A percentile compares a stretch with the other conserved stretches of the same genome.
Evolutionary conservation across 2,888 invertebrate genomes (phyloP).

Genomic region (Suillia variegata): DNA sequence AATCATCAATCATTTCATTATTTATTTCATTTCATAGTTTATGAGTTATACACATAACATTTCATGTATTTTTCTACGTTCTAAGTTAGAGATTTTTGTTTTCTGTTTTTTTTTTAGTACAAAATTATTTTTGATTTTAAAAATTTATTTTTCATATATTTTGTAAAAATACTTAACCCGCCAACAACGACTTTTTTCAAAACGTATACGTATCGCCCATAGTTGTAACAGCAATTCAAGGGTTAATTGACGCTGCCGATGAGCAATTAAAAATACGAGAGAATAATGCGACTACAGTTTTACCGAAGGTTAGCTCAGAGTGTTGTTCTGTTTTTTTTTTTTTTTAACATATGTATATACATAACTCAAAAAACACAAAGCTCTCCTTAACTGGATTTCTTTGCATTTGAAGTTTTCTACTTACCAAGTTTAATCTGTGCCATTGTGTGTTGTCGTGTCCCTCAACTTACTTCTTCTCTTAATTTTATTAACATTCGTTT

Average conservation of each 20-base stretch:
- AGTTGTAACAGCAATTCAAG: slow-evolving; percentile 63
- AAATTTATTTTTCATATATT: background rate
- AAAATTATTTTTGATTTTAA: slow-evolving; percentile 13
- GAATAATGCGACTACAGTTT: slow-evolving; percentile 55
- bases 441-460: too few species aligned
- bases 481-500: too few species aligned
- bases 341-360: too few species aligned
- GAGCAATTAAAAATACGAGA: slow-evolving; percentile 62
- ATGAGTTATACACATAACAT: slow-evolving; percentile 1
- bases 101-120: background rate
- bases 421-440: too few species aligned
- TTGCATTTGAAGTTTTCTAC: background rate
- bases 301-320: slow-evolving; percentile 60
- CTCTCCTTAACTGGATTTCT: background rate
- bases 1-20: background rate
- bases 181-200: too few species aligned
- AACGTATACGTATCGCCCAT: slow-evolving; percentile 19
- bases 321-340: too few species aligned
- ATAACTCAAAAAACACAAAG: background rate
- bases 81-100: too few species aligned
- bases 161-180: too few species aligned
- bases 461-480: too few species aligned
- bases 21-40: background rate
- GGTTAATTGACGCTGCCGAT: slow-evolving; percentile 62
- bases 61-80: background rate